Evolutionary conservation across 2,888 invertebrate species (phyloP), one percentile per base, ranked within the genome.

Genomic region (Ophion ventricosus): DNA sequence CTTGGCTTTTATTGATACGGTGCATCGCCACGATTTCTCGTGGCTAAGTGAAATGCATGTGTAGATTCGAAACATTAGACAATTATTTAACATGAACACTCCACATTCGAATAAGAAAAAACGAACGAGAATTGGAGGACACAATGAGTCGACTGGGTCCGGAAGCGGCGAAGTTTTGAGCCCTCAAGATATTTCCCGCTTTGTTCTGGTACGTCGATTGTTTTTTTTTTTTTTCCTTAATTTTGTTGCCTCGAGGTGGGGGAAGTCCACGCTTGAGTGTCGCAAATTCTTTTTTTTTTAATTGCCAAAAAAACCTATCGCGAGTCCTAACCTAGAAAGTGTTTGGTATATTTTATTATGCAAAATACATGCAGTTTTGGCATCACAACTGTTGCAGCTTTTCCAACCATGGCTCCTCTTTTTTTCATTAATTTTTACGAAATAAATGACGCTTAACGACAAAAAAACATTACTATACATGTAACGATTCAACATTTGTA

Each of bases 81-180:
- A 54, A 89, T 81, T 56, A 29, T n/a, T n/a, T 35, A 74, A 54
- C 40, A 90, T 92, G 89, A 90, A 90, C 80, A 91, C 92, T n/a
- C 90, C 92, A 2, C 91, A 91, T 29, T 91, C 91, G 4, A 92
- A 92, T 80, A 93, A 93, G 86, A 93, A 93, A 78, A 91, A 92
- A 54, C 88, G 92, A 64, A 93, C 88, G 67, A 91, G 91, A 86
- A 89, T 91, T 23, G 90, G 91, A n/a, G 85, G 89, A 8, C 88
- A 88, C n/a, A 89, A 88, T 7, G 91, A 91, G 25, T 87, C 87
- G 8, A 20, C 83, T 5, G 89, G 85, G n/a, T 76, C 90, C 10
- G 87, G 88, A 67, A 91, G 88, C 80, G 75, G 83, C 0, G 92
- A 92, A 86, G 86, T 87, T 4, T 79, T 90, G 26, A 91, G 88